Evolutionary conservation across 2,888 invertebrate genomes (phyloP).

Genomic region (Ariolimax columbianus): DNA sequence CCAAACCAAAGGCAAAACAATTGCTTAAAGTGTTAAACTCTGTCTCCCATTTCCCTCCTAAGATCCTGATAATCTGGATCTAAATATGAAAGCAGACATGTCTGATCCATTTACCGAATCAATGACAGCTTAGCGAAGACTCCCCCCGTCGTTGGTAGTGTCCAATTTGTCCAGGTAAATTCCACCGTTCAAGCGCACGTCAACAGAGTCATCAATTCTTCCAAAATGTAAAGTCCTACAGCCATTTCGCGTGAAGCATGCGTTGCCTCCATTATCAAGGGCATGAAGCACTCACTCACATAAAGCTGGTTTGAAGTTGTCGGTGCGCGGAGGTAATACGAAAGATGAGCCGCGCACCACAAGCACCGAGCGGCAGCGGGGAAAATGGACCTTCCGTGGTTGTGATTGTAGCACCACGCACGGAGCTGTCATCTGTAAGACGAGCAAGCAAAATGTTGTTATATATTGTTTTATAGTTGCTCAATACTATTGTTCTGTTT

Average conservation of each 20-base stretch:
- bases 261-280: not conserved
- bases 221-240: not conserved
- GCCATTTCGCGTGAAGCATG: no score
- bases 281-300: not conserved
- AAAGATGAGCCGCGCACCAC: not conserved
- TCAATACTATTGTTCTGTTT: no score
- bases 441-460: not conserved
- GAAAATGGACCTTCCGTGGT: not conserved
- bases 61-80: not conserved
- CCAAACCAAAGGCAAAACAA: not conserved
- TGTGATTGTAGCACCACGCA: not conserved
- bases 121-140: slow-evolving; percentile 9
- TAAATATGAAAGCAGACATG: not conserved
- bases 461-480: no score
- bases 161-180: slow-evolving; percentile 27
- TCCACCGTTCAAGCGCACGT: slow-evolving; percentile 16
- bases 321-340: not conserved
- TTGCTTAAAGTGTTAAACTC: not conserved
- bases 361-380: no score
- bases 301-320: not conserved
- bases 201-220: not conserved
- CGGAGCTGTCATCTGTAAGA: not conserved
- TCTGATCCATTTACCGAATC: slow-evolving; percentile 22
- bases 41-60: not conserved
- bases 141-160: slow-evolving; percentile 10